Evolutionary conservation across 2,888 invertebrate genomes (phyloP), one percentile per base, ranked within the genome.

Genomic region (Steinernema scapterisci): DNA sequence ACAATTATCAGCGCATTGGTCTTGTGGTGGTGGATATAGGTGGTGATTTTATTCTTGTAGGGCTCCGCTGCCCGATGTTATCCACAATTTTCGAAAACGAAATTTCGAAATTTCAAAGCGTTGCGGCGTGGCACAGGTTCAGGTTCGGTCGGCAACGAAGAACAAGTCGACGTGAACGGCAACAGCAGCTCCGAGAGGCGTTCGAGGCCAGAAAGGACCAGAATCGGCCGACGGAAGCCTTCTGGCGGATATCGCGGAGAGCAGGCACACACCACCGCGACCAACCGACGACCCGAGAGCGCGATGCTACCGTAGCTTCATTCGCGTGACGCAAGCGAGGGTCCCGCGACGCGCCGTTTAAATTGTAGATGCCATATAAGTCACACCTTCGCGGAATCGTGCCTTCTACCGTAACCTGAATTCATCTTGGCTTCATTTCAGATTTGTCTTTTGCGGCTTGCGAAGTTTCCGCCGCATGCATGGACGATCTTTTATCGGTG

Each of bases 401-500:
- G 48, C 19, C n/a, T 19, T 16, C 48, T 11, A 52, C 38, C 38
- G 38, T 52, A 11, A 19, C 19, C 23, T 5, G 1, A 9, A 1
- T 11, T 23, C 52, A 52, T 3, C 19, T 21, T 21, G n/a, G 16
- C 7, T 21, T 52, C n/a, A 52, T 52, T 52, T 21, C 52, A 52
- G 52, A 23, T 21, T 38, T 38, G 52, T 52, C 21, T 21, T 52
- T 6, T 21, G 52, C 52, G 52, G 52, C 23, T 52, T 52, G 11
- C 23, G 19, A 23, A 52, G 52, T 52, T 3, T 23, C 52, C 52
- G 52, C 52, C 52, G 52, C 52, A 52, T 52, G 52, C 19, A 52
- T 52, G 52, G 52, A 52, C 19, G 52, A 52, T 52, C n/a, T 52
- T 52, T 52, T 52, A 52, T 52, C 52, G 52, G 52, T 23, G 52